phyloP scores from a whole-genome alignment of 1,140 invertebrate genomes.

The Drosophila parabipectinata region DNA sequence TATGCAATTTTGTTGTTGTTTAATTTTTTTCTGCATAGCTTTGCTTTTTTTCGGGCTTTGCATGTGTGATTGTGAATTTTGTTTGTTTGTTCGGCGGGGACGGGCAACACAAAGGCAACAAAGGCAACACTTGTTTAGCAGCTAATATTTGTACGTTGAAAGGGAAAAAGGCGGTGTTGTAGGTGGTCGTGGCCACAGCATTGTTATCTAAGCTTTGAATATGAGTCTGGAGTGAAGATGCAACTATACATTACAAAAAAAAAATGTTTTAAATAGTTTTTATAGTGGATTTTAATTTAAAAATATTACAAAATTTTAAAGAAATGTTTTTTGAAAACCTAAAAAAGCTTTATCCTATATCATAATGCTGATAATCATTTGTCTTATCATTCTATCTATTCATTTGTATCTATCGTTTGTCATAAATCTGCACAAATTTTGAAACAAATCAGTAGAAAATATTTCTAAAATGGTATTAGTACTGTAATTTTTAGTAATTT shows the following conservation, averaged over 20 bases:
- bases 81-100: conserved; percentile 4
- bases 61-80: conserved; percentile 68
- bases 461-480: not conserved
- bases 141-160: conserved; percentile 50
- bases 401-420: too few species aligned
- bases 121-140: conserved; percentile 47
- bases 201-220: conserved; percentile 37
- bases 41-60: conserved; percentile 57
- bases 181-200: conserved; percentile 22
- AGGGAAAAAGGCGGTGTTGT: not conserved
- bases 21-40: conserved; percentile 27
- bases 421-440: too few species aligned
- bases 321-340: not conserved
- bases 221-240: conserved; percentile 1
- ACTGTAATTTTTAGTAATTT: not conserved
- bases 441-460: not conserved
- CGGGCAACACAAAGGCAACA: conserved; percentile 28
- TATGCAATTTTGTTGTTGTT: conserved; percentile 37
- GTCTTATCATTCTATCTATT: too few species aligned
- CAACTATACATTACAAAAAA: not conserved
- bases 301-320: not conserved
- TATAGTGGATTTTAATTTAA: too few species aligned
- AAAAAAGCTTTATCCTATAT: too few species aligned
- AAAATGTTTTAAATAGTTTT: not conserved
- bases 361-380: too few species aligned